Percentiles rank a stretch among this genome's conserved stretches.
phyloP scores from a whole-genome alignment of 1,140 invertebrate species.

The Conopomorpha cramerella region DNA sequence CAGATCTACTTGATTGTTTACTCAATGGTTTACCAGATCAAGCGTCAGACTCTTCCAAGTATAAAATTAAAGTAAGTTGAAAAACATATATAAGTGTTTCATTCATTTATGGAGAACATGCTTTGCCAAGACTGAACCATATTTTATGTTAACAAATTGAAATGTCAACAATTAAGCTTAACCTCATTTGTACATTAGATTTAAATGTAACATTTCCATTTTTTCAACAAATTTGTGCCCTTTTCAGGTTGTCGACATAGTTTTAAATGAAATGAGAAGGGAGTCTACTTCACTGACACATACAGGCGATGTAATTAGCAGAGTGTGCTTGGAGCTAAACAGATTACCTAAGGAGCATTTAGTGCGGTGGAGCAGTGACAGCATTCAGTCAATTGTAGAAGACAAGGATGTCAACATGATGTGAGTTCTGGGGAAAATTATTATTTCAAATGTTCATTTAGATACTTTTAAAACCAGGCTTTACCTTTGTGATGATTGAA shows the following conservation, averaged over 20 bases:
- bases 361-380: constrained; percentile 33
- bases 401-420: constrained; percentile 45
- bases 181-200: too few relatives aligned
- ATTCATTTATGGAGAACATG: too few relatives aligned
- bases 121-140: too few relatives aligned
- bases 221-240: too few relatives aligned
- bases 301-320: constrained; percentile 28
- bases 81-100: not conserved
- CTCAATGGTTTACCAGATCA: constrained; percentile 27
- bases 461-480: too few relatives aligned
- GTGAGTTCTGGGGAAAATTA: constrained; percentile 20
- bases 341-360: constrained; percentile 20
- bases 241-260: constrained; percentile 31
- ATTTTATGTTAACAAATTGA: constrained; percentile 1
- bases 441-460: too few relatives aligned
- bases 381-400: constrained; percentile 33
- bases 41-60: constrained; percentile 3
- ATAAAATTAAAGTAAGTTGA: constrained; percentile 27
- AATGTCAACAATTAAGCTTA: not conserved
- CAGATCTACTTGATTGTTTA: constrained; percentile 23
- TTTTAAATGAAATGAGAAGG: constrained; percentile 27
- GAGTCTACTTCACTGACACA: constrained; percentile 30
- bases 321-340: constrained; percentile 27
- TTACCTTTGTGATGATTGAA: too few relatives aligned
- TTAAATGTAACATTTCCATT: too few relatives aligned